Evolutionary conservation across 2,888 invertebrate species (phyloP).

Genomic region (Taenaris catops): DNA sequence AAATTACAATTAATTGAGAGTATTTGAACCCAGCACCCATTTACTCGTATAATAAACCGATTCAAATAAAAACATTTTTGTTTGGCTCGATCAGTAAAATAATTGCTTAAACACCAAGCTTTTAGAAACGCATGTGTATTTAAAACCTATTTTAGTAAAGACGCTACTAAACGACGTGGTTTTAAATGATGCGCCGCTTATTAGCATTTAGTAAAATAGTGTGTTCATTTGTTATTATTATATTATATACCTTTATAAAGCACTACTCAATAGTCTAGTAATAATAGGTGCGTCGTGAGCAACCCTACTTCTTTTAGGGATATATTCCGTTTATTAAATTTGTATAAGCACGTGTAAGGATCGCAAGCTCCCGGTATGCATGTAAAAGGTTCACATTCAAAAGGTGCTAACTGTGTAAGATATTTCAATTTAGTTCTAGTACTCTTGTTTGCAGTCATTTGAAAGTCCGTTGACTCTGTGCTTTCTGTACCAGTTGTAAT

Average conservation of each 20-base stretch:
- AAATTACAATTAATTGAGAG: neutral
- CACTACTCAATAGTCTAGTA: no score
- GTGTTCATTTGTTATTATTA: no score
- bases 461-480: no score
- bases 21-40: neutral
- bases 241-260: no score
- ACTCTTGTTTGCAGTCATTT: conserved; percentile 15
- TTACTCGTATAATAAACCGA: neutral
- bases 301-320: conserved; percentile 12
- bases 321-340: conserved; percentile 25
- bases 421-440: conserved; percentile 17
- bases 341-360: conserved; percentile 31
- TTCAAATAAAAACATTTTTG: neutral
- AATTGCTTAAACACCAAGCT: neutral
- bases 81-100: no score
- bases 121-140: neutral
- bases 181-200: no score
- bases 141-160: neutral
- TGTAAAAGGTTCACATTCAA: conserved; percentile 32
- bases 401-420: conserved; percentile 9
- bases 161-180: no score
- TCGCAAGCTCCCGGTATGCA: conserved; percentile 26
- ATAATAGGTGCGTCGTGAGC: no score
- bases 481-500: conserved; percentile 10
- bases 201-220: neutral